These are phyloP conservation scores for Mus spretus DNA, from an alignment of 2,797 vertebrate genomes.

Conservation along the genomic window DNA sequence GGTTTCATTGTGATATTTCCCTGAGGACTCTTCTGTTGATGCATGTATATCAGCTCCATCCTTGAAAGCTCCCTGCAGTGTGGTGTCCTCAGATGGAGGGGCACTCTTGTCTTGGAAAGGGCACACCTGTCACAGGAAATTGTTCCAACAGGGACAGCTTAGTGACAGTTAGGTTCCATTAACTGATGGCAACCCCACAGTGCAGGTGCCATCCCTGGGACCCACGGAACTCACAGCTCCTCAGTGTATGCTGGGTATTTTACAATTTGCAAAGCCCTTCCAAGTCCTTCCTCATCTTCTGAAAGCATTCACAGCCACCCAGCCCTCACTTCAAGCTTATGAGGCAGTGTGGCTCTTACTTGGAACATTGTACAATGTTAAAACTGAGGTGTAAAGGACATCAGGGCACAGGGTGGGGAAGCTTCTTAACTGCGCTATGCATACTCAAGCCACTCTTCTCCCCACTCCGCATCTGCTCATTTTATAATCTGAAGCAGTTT, in stretches of 20 bases:
- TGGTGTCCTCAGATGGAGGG: neutral
- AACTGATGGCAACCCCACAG: neutral
- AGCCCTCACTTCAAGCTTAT: fast-evolving
- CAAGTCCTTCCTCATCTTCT: fast-evolving
- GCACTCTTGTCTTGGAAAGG: neutral
- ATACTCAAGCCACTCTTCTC: neutral
- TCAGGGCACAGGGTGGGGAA: too few relatives aligned
- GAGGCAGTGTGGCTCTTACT: fast-evolving
- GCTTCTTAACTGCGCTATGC: neutral
- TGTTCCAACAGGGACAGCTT: neutral
- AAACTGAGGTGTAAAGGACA: neutral
- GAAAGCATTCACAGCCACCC: fast-evolving
- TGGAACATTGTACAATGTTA: fast-evolving
- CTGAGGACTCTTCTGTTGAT: too few relatives aligned
- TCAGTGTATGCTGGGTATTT: neutral
- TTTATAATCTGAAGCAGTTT: neutral
- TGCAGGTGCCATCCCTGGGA: too few relatives aligned
- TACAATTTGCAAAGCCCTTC: neutral
- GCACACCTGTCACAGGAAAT: neutral
- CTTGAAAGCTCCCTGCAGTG: neutral
- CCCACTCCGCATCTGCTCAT: neutral
- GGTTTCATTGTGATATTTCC: neutral
- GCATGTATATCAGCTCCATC: neutral
- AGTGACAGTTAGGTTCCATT: neutral
- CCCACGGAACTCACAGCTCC: neutral